A percentile compares a stretch with the other conserved stretches of the same genome.
Conservation (phyloP, 2,888 invertebrate species). For the Aphelenchoides bicaudatus region DNA sequence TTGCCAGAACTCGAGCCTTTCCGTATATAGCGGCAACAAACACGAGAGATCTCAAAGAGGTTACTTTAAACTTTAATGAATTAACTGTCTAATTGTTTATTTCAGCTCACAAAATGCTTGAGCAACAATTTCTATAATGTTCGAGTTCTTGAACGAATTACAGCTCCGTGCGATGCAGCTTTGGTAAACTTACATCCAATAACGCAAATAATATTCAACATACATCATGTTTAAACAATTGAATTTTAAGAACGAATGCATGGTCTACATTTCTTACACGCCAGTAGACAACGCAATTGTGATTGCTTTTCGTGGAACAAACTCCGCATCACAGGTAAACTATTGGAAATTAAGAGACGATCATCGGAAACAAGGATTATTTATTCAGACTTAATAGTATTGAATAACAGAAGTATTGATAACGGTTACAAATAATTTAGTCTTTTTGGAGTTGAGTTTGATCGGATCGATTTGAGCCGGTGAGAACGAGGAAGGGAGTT, state of each 20-base stretch:
- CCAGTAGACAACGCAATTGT: slow-evolving; percentile 27
- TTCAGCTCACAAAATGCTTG: slow-evolving; percentile 6
- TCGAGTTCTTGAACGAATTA: slow-evolving; percentile 3
- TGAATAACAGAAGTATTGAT: too few relatives aligned
- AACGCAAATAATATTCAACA: background rate
- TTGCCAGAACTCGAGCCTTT: slow-evolving; percentile 28
- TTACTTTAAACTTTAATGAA: too few relatives aligned
- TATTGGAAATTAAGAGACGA: background rate
- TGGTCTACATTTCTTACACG: slow-evolving; percentile 21
- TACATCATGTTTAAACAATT: background rate
- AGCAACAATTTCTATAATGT: background rate
- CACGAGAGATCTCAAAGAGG: slow-evolving; percentile 14
- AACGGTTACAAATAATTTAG: too few relatives aligned
- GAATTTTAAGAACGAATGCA: slow-evolving; percentile 23
- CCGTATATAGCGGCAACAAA: slow-evolving; percentile 30
- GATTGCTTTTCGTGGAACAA: slow-evolving; percentile 26
- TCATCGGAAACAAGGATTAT: too few relatives aligned
- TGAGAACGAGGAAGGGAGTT: slow-evolving; percentile 56
- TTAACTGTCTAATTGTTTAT: background rate
- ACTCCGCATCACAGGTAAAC: slow-evolving; percentile 25
- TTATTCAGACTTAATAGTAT: too few relatives aligned
- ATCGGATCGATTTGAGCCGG: slow-evolving; percentile 39
- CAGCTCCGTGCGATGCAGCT: background rate
- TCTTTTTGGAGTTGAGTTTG: too few relatives aligned
- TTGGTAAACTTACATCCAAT: slow-evolving; percentile 1